Evolutionary conservation across 2,797 vertebrate species (phyloP), one percentile per base, ranked within the genome.

Genomic region (Gadopsis marmoratus): DNA sequence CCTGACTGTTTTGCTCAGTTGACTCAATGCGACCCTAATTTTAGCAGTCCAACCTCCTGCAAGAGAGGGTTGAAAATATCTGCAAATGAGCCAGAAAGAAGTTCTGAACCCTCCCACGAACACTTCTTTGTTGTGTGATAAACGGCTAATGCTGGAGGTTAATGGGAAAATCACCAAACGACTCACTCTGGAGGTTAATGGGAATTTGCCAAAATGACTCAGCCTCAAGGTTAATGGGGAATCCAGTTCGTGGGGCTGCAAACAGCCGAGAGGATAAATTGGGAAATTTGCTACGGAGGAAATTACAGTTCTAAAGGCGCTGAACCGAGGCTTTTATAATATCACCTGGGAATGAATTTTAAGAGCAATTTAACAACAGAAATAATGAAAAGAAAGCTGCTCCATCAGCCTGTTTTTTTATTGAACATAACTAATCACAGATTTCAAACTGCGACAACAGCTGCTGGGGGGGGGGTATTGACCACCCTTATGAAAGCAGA

Each of bases 201-300:
- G 73, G 80, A 82, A 81, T 87, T 82, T 73, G 53, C 65, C 79
- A 81, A 84, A 90, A 83, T 55, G 77, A 68, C 50, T 82, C 71
- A 65, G 69, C 75, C 74, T 75, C 47, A 78, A 90, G 87, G 91
- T 92, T 92, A 92, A 93, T 90, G 81, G 76, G 67, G 83, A 88
- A 71, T 82, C 84, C 76, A 63, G 85, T 82, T 75, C 83, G 26
- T 26, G 35, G 59, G 70, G 78, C 81, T 29, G 60, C 79, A 76
- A 86, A 89, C 68, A 81, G 85, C 82, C 54, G 71, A 75, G 75
- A 76, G 76, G 82, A 88, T 55, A 74, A 86, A 88, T 79, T 84
- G 72, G 74, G 59, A 71, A 85, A 88, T 90, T 88, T 79, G 60
- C 81, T 43, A 47, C 3, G 2, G 74, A 86, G 67, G 83, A 88